Conservation (phyloP, 2,888 invertebrate species). For the Amblyteles armatorius region DNA sequence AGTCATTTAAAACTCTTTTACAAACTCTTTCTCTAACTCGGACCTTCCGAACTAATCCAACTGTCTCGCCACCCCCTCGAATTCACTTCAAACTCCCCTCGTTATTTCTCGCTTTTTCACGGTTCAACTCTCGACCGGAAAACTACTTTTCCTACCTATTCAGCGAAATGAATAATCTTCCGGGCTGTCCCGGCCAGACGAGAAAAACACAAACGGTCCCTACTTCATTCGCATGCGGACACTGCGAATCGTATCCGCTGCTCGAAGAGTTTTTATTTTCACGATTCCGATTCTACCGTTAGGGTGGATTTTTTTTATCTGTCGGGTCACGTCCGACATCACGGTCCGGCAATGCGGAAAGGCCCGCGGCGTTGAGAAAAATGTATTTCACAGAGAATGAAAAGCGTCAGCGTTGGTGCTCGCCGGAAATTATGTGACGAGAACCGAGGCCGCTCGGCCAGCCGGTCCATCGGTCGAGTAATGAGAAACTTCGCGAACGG, state of each 20-base stretch:
- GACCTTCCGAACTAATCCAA: conserved; percentile 3
- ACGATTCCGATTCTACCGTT: not conserved
- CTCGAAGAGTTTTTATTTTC: not conserved
- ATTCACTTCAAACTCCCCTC: conserved; percentile 29
- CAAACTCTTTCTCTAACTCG: not conserved
- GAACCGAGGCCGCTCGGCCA: conserved; percentile 15
- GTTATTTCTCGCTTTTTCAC: not conserved
- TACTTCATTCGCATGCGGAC: not conserved
- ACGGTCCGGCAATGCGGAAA: not conserved
- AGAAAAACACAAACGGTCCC: not conserved
- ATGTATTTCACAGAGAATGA: not conserved
- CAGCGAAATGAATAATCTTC: not conserved
- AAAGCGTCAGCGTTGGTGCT: not conserved
- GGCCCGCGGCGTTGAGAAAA: not conserved
- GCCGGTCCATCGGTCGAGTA: not conserved
- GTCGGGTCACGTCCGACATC: no score
- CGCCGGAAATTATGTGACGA: conserved; percentile 48
- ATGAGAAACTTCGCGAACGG: not conserved
- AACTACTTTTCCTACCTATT: not conserved
- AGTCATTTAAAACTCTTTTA: no score
- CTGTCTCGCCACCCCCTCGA: not conserved
- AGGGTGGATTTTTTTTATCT: not conserved
- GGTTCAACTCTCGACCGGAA: not conserved
- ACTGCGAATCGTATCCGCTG: not conserved
- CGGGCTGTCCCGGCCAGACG: not conserved